Percentiles rank a stretch among this genome's conserved stretches.
Conservation (phyloP, 2,888 invertebrate species). For the Lithosia quadra region DNA sequence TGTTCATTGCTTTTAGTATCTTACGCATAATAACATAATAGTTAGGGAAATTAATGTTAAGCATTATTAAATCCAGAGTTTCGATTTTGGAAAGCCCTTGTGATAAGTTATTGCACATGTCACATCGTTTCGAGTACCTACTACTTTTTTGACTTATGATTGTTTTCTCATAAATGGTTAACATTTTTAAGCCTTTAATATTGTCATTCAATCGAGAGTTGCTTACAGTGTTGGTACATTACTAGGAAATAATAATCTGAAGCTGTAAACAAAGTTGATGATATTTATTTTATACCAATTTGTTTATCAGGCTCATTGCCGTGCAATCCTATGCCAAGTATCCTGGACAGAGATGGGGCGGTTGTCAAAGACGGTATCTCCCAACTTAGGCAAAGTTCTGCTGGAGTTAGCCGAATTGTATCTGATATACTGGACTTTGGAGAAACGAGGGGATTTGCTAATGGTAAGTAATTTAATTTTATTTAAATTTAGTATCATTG, state of each 20-base stretch:
- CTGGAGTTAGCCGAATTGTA: conserved; percentile 92
- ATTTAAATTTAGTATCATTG: not conserved
- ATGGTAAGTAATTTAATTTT: conserved; percentile 84
- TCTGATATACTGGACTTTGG: conserved; percentile 90
- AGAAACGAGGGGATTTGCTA: conserved; percentile 92
- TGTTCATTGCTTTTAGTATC: too few species aligned
- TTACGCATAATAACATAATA: too few species aligned
- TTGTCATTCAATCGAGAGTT: not conserved
- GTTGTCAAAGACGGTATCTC: conserved; percentile 83
- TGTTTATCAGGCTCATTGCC: conserved; percentile 91
- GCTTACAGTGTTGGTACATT: not conserved
- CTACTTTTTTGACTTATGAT: too few species aligned
- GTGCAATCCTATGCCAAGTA: conserved; percentile 92
- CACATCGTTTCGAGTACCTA: too few species aligned
- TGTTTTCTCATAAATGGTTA: too few species aligned
- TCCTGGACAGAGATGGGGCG: conserved; percentile 88
- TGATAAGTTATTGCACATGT: not conserved
- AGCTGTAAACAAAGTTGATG: too few species aligned
- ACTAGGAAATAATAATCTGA: not conserved
- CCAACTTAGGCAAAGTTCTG: conserved; percentile 88
- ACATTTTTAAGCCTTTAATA: too few species aligned
- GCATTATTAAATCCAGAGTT: too few species aligned
- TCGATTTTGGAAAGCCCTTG: too few species aligned
- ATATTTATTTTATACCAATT: not conserved
- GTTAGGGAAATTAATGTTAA: too few species aligned